These are phyloP conservation scores for Regulus satrapa DNA, from an alignment of 2,113 vertebrate genomes.

Conservation along the genomic window DNA sequence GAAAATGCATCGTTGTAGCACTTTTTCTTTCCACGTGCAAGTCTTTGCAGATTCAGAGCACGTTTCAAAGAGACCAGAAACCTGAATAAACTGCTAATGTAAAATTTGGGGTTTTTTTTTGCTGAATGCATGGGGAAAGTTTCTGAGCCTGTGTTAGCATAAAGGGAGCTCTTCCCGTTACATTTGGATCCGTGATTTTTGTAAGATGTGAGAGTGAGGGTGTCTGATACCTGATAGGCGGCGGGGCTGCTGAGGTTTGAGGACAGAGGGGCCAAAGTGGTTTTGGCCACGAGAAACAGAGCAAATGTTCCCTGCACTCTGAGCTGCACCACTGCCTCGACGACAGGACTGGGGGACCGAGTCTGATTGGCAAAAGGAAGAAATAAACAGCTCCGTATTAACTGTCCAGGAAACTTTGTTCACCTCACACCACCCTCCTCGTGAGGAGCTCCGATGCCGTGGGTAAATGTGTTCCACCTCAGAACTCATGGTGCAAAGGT, in stretches of 20 bases:
- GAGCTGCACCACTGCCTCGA: neutral
- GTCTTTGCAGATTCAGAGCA: neutral
- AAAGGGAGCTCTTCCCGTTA: neutral
- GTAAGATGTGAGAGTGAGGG: neutral
- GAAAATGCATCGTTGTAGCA: neutral
- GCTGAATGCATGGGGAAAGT: neutral
- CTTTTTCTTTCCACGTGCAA: neutral
- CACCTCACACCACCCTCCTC: neutral
- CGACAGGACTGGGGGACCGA: neutral
- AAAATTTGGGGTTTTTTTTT: neutral
- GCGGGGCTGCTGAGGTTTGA: neutral
- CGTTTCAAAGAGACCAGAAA: neutral
- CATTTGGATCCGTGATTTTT: neutral
- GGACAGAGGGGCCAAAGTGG: neutral
- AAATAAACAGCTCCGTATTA: neutral
- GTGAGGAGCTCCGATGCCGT: neutral
- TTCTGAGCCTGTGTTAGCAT: neutral
- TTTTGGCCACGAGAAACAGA: neutral
- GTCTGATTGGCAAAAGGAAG: neutral
- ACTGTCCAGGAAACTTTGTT: neutral
- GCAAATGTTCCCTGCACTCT: neutral
- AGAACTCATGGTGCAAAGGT: neutral
- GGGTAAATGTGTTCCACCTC: neutral
- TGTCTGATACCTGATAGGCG: neutral
- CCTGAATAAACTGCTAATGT: neutral